Evolutionary conservation across 2,113 vertebrate species (phyloP).

Genomic region (Etheostoma spectabile): DNA sequence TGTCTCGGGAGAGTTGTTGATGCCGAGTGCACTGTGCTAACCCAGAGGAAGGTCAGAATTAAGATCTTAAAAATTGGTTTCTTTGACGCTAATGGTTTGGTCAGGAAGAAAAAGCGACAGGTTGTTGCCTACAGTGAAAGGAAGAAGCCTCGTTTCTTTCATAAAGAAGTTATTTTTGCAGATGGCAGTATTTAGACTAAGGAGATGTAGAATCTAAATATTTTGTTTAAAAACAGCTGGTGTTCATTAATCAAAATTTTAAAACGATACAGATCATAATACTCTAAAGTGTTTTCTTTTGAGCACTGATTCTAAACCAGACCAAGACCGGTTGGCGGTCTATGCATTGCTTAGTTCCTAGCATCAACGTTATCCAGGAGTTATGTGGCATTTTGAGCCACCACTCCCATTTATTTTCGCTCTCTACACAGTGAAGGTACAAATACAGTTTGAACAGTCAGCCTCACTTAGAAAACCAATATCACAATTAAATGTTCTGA

Average conservation of each 20-base stretch:
- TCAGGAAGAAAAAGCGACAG: background rate
- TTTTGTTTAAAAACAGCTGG: background rate
- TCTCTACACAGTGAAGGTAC: background rate
- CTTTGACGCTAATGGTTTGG: background rate
- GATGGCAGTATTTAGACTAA: background rate
- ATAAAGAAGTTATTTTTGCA: background rate
- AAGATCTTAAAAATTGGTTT: background rate
- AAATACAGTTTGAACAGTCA: background rate
- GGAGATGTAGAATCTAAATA: background rate
- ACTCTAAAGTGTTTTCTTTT: too few species aligned
- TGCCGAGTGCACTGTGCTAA: background rate
- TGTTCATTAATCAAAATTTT: background rate
- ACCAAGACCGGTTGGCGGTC: background rate
- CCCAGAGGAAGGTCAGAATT: slow-evolving; percentile 7
- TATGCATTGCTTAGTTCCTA: background rate
- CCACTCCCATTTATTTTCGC: background rate
- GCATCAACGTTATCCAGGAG: slow-evolving; percentile 32
- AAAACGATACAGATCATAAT: background rate
- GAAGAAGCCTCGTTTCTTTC: background rate
- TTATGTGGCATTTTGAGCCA: slow-evolving; percentile 40
- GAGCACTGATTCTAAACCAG: background rate
- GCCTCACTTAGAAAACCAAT: background rate
- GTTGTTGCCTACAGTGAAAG: background rate
- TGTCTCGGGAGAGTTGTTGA: slow-evolving; percentile 34
- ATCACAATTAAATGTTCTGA: background rate